A percentile compares a stretch with the other conserved stretches of the same genome.
phyloP scores from a whole-genome alignment of 1,140 invertebrate species.

The Ectropis grisescens region DNA sequence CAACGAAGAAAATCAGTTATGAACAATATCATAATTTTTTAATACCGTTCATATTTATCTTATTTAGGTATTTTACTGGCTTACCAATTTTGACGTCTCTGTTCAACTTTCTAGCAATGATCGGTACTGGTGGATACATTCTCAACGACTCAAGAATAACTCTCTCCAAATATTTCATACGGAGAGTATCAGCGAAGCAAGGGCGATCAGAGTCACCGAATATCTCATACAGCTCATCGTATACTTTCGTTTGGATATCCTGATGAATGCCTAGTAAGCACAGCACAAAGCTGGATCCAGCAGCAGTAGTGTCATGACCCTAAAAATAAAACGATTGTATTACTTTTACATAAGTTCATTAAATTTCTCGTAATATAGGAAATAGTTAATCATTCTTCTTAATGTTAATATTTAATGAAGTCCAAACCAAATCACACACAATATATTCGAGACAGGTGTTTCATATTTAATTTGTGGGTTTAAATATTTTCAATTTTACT shows the following conservation, averaged over 20 bases:
- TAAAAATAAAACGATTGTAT: conserved; percentile 13
- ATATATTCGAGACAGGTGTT: no score
- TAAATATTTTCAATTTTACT: no score
- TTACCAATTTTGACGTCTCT: conserved; percentile 50
- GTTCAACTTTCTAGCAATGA: conserved; percentile 81
- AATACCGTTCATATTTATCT: no score
- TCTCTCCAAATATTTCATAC: conserved; percentile 89
- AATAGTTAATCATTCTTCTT: no score
- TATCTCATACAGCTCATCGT: conserved; percentile 86
- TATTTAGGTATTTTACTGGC: no score
- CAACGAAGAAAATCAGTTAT: no score
- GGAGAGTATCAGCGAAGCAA: conserved; percentile 81
- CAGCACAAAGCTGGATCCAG: conserved; percentile 87
- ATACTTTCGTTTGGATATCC: conserved; percentile 80
- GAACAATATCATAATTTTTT: no score
- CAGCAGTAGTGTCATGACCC: conserved; percentile 92
- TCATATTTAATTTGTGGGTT: no score
- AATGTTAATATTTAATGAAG: no score
- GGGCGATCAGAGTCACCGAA: conserved; percentile 84
- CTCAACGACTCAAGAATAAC: conserved; percentile 87
- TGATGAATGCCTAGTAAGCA: conserved; percentile 86
- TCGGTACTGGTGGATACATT: conserved; percentile 88
- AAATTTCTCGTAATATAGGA: no score
- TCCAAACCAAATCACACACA: no score
- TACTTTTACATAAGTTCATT: background rate